Evolutionary conservation across 2,113 vertebrate genomes (phyloP).

Genomic region (Anser cygnoides): DNA sequence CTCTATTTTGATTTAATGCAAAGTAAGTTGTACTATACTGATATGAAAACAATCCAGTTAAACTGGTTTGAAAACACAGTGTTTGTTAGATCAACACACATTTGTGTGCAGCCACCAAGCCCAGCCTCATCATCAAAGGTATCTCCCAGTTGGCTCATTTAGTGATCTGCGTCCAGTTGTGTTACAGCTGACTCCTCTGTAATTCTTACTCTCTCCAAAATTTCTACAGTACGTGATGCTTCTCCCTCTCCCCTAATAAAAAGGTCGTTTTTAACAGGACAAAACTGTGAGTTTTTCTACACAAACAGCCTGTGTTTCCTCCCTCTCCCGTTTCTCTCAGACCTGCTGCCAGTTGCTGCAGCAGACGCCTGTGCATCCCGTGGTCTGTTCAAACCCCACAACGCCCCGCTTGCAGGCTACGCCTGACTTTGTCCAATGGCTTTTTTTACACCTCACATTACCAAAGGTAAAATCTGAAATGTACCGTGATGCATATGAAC

Average conservation of each 20-base stretch:
- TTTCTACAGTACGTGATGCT: neutral
- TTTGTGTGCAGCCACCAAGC: neutral
- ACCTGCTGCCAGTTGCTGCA: neutral
- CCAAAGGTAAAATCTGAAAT: neutral
- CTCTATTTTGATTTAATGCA: neutral
- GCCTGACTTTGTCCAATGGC: neutral
- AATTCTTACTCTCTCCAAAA: neutral
- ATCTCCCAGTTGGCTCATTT: neutral
- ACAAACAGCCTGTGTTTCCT: neutral
- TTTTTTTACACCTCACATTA: neutral
- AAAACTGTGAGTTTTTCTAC: neutral
- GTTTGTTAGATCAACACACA: neutral
- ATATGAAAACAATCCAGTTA: neutral
- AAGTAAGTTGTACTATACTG: neutral
- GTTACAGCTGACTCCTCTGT: neutral
- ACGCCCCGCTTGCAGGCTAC: neutral
- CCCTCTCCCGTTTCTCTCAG: neutral
- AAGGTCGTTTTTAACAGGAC: neutral
- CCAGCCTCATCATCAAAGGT: neutral
- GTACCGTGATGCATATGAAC: neutral
- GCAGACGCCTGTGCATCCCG: rapidly evolving
- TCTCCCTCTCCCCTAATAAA: neutral
- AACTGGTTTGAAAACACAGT: neutral
- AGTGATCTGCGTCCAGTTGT: neutral
- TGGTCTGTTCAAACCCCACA: neutral